Evolutionary conservation across 2,888 invertebrate species (phyloP), one percentile per base, ranked within the genome.

Genomic region (Steinernema scapterisci): DNA sequence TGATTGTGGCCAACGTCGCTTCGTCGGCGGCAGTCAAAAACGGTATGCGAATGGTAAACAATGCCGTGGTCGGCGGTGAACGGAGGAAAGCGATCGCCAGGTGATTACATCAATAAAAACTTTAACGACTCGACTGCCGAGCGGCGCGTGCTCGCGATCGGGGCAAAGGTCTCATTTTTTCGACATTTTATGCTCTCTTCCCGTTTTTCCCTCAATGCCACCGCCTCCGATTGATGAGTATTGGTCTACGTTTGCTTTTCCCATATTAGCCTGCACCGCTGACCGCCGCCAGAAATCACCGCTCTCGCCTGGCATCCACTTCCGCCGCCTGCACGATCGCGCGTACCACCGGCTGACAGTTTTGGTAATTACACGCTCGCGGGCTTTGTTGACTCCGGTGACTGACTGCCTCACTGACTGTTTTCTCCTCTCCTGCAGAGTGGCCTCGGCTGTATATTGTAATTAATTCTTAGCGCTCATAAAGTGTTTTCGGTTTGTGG

Each of bases 81-180:
- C 63, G 38, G 63, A 13, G 31, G 38, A 9, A 27, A 63, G 31
- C 63, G 27, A 63, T 27, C 63, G 63, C 19, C 63, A 25, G 27
- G 63, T 63, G 63, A 63, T 63, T 63, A 63, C 63, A 63, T 63
- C 63, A 31, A 63, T 63, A 63, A 63, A 63, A 63, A 63, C 31
- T 25, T 63, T 63, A 63, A 63, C 63, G 63, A 63, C 63, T 25
- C 38, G 63, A 63, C 63, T 63, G 63, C 63, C 38, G 63, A 48
- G 6, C 48, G 48, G 48, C 19, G 16, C 48, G 48, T 19, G 48
- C 48, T 16, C 13, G 45, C 54, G 63, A 38, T 38, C 38, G 9
- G 9, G 27, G 63, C 63, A 63, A 63, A 63, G 63, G 63, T 63
- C 63, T 63, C 31, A 16, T 48, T 2, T 48, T 48, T 27, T 63